Evolutionary conservation across 2,888 invertebrate genomes (phyloP).

Genomic region (Ormyrus thymus): DNA sequence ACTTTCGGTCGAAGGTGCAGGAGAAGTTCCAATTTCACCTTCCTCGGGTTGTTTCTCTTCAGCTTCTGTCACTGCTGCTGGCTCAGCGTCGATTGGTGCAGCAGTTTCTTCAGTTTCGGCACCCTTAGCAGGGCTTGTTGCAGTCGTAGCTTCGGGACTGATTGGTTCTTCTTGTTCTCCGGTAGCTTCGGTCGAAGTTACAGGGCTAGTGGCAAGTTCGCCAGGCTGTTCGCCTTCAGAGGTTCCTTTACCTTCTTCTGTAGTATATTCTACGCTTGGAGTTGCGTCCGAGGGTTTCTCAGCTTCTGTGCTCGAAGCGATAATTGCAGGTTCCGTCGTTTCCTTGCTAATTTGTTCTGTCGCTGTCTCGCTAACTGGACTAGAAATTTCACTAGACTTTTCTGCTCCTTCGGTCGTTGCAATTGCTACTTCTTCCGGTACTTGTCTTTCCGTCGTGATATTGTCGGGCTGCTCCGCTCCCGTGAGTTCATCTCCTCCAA

Average conservation of each 20-base stretch:
- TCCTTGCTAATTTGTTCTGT: slow-evolving; percentile 26
- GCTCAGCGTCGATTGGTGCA: not conserved
- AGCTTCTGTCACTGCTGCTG: not conserved
- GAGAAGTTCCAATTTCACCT: no score
- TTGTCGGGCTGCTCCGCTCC: slow-evolving; percentile 44
- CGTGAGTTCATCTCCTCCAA: slow-evolving; percentile 48
- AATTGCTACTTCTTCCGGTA: slow-evolving; percentile 29
- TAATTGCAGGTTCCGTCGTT: slow-evolving; percentile 4
- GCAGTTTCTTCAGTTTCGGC: slow-evolving; percentile 5
- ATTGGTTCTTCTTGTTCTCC: no score
- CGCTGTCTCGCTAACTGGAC: slow-evolving; percentile 47
- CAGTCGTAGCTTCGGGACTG: no score
- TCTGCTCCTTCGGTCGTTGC: slow-evolving; percentile 52
- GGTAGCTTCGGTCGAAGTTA: no score
- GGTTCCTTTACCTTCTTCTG: slow-evolving; percentile 8
- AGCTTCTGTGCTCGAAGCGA: slow-evolving; percentile 3
- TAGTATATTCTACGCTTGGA: not conserved
- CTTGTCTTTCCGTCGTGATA: slow-evolving; percentile 39
- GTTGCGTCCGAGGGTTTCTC: not conserved
- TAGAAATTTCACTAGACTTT: slow-evolving; percentile 54
- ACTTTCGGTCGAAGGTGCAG: no score
- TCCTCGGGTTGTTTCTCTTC: not conserved
- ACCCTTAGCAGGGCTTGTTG: no score
- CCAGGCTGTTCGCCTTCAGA: no score
- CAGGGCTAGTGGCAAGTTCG: no score